Evolutionary conservation across 2,113 vertebrate genomes (phyloP), one percentile per base, ranked within the genome.

Genomic region (Ptychochromis oligacanthus): DNA sequence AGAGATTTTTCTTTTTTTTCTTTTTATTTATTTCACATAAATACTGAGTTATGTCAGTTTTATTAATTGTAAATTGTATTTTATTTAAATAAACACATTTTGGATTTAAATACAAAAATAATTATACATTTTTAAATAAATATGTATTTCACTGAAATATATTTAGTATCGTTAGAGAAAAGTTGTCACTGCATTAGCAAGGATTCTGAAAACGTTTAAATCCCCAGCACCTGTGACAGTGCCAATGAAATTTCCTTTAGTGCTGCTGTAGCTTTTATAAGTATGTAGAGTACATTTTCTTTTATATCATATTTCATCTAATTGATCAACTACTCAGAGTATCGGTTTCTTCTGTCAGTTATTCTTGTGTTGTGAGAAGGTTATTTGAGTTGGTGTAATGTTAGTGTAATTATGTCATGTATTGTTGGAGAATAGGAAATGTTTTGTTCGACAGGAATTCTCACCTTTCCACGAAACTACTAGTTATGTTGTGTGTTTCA

Each of bases 391-490:
- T 65, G 57, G 38, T 54, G 64, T 76, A 61, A 83, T 90, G 78
- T 88, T 81, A 67, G 77, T 82, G 75, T 49, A 62, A 75, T 82
- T 77, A 40, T 74, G 54, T 85, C 57, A 49, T 65, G 80, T 43
- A 81, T 89, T 89, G 83, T 90, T 82, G 1, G 24, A 64, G 58
- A 5, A n/a, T 13, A 76, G 59, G 20, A 83, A 81, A 28, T n/a
- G 75, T 56, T 80, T 86, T 78, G 67, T 77, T 15, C 40, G 46
- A 80, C 65, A 82, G 55, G 89, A 82, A 89, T 80, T 85, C 87
- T 91, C 88, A 78, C 57, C 83, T 90, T 90, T 89, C 77, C 61
- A 77, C 20, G 67, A 74, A 90, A 86, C 86, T 18, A 75, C 79
- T 81, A 7, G 64, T 86, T 85, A 79, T 2, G 77, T 82, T 77